These are phyloP conservation scores for Neogobius melanostomus DNA, from an alignment of 2,113 vertebrate genomes.

Conservation along the genomic window DNA sequence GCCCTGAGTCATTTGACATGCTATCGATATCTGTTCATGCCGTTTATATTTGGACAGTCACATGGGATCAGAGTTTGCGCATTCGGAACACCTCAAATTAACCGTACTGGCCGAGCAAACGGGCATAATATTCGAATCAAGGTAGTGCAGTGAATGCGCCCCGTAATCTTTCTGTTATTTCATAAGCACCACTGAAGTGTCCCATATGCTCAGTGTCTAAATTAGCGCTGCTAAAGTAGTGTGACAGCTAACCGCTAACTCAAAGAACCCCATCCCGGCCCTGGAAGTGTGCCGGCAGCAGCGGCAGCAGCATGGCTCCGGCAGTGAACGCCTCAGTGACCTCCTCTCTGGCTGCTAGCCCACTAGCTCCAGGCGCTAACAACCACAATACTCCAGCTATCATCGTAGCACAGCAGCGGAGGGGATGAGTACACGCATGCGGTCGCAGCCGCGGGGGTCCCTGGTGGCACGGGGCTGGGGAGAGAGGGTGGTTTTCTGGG, in stretches of 20 bases:
- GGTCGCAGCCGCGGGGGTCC: background rate
- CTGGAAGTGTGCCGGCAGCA: slow-evolving; percentile 3
- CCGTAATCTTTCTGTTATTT: background rate
- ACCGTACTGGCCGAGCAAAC: no score
- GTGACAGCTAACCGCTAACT: slow-evolving; percentile 7
- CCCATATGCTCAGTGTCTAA: slow-evolving; percentile 9
- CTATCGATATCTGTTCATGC: no score
- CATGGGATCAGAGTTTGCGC: no score
- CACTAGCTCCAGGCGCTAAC: background rate
- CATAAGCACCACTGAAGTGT: slow-evolving; percentile 1
- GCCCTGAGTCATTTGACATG: no score
- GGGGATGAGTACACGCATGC: slow-evolving; percentile 7
- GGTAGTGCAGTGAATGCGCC: no score
- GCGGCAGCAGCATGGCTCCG: slow-evolving; percentile 1
- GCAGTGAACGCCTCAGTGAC: slow-evolving; percentile 26
- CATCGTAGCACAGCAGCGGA: background rate
- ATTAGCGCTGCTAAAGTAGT: background rate
- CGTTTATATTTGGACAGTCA: no score
- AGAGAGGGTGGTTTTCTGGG: slow-evolving; percentile 20
- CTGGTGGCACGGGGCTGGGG: slow-evolving; percentile 17
- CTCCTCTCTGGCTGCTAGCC: background rate
- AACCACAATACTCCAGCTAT: background rate
- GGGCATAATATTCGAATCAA: no score
- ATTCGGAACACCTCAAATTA: no score
- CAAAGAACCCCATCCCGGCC: slow-evolving; percentile 8